Base-by-base conservation (phyloP, 1,140 invertebrate species). In the Drosophila watanabei region DNA sequence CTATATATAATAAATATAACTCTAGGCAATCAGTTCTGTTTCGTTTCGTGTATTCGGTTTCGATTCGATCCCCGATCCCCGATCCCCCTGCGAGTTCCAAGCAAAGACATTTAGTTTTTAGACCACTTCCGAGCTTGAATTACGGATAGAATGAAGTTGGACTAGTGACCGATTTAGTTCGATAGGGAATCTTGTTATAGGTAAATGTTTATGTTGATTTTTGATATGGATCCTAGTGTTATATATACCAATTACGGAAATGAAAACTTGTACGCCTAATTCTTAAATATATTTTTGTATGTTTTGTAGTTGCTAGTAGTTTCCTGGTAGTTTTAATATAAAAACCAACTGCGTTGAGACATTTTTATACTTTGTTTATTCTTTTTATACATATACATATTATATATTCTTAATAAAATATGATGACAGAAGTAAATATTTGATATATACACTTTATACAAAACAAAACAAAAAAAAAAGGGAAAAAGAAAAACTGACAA, bases 401-500 rank as follows among this genome's bases (percentile, higher is more conserved):
- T 68, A 56, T 56, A 56, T 56, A 56, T 56, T 77, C 57, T 69
- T 59, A 68, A 61, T 61, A 69, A 85, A 63, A 62, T 71, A 82
- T 75, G 72, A 69, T n/a, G 73, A 65, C 61, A 43, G 51, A 41
- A 68, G 54, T 63, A 59, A 66, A 81, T 88, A 88, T 88, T 88
- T 88, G 85, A 88, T 88, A 88, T 88, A 88, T 79, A 87, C 69
- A 89, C 87, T 88, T 88, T 88, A 84, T 88, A 88, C 78, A 88
- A 82, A 71, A 63, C 64, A 35, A 75, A 57, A 63, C 64, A 35
- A 75, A 57, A 54, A 75, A 57, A 54, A 20, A 20, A 18, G 11
- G 7, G 0, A 65, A 49, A 30, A 24, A 8, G 20, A 32, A 54
- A 45, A 56, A 54, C 13, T 13, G 3, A 20, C 3, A 46, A 77